These are phyloP conservation scores for Asteroscopus sphinx DNA, from an alignment of 2,888 invertebrate species.

Conservation along the genomic window DNA sequence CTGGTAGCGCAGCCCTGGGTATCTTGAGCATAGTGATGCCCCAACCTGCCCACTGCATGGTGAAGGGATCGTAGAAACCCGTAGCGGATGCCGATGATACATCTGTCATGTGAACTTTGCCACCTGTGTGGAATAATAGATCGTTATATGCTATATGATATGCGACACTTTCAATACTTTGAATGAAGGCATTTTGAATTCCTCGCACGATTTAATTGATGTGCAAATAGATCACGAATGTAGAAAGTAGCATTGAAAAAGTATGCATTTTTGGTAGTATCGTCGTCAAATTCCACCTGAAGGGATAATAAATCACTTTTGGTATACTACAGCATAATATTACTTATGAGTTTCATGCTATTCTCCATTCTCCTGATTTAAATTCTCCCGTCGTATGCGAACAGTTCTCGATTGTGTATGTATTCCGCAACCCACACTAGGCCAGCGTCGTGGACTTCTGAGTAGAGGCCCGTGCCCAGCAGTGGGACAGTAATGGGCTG, in stretches of 20 bases:
- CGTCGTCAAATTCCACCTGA: not conserved
- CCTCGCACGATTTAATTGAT: not conserved
- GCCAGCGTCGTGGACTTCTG: no score
- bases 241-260: not conserved
- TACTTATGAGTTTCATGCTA: not conserved
- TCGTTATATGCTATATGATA: slow-evolving; percentile 14
- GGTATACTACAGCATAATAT: not conserved
- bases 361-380: not conserved
- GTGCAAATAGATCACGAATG: slow-evolving; percentile 5
- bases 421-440: no score
- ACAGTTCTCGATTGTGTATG: no score
- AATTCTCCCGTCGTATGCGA: no score
- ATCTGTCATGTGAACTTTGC: slow-evolving; percentile 93
- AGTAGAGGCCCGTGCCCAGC: no score
- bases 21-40: slow-evolving; percentile 93
- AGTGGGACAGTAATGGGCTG: no score
- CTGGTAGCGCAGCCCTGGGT: slow-evolving; percentile 93
- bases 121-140: slow-evolving; percentile 67
- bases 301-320: no score
- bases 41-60: slow-evolving; percentile 95
- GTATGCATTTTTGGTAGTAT: not conserved
- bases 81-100: slow-evolving; percentile 97
- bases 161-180: slow-evolving; percentile 10
- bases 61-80: slow-evolving; percentile 98
- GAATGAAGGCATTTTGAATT: slow-evolving; percentile 6